Percentiles rank a stretch among this genome's conserved stretches.
Evolutionary conservation across 2,888 invertebrate species (phyloP).

Genomic region (Bimastos eiseni): DNA sequence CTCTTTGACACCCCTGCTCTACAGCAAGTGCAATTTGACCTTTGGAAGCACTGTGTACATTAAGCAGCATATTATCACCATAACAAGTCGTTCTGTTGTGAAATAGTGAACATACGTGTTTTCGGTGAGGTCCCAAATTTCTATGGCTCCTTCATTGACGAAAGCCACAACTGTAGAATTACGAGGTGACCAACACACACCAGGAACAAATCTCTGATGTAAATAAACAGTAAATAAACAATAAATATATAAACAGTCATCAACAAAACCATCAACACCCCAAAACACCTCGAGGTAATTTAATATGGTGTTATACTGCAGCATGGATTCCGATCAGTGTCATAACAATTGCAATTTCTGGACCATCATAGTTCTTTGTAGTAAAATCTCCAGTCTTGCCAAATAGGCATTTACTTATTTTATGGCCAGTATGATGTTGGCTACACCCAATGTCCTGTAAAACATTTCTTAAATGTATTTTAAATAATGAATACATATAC

Average conservation of each 20-base stretch:
- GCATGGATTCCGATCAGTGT: neutral
- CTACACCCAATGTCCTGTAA: neutral
- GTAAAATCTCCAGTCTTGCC: neutral
- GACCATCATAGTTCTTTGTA: too few relatives aligned
- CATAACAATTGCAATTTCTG: neutral
- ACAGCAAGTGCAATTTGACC: too few relatives aligned
- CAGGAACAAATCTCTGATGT: slow-evolving; percentile 58
- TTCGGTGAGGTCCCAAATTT: slow-evolving; percentile 60
- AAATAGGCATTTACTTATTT: neutral
- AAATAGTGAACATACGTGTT: slow-evolving; percentile 53
- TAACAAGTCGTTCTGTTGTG: too few relatives aligned
- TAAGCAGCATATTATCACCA: too few relatives aligned
- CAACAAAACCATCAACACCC: neutral
- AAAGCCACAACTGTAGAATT: slow-evolving; percentile 60
- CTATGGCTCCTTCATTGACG: slow-evolving; percentile 60
- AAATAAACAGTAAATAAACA: too few relatives aligned
- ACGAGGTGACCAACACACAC: slow-evolving; percentile 60
- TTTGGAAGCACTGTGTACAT: too few relatives aligned
- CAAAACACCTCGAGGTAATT: neutral
- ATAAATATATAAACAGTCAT: neutral
- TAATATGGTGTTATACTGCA: neutral
- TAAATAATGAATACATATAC: too few relatives aligned
- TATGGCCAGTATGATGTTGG: neutral
- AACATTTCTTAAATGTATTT: too few relatives aligned
- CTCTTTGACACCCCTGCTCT: too few relatives aligned